Conservation (phyloP, 2,113 vertebrate genomes). For the Heterochromis multidens region DNA sequence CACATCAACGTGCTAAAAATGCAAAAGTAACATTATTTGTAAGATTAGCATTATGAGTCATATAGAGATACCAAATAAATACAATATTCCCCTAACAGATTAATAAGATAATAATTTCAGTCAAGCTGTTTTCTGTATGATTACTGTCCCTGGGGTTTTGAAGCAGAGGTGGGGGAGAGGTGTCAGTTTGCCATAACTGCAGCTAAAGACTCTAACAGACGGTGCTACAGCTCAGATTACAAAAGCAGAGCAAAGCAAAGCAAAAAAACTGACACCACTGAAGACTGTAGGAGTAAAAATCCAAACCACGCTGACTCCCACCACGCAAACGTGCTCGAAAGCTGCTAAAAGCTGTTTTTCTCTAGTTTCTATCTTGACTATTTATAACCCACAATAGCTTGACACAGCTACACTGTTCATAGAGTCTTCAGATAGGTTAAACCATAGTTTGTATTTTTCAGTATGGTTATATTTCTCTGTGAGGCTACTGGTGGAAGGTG, state of each 20-base stretch:
- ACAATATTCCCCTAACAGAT: background rate
- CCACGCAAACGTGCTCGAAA: background rate
- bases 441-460: background rate
- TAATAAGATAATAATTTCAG: background rate
- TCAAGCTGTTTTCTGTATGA: background rate
- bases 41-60: background rate
- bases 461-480: background rate
- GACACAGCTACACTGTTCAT: background rate
- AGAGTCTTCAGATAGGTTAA: background rate
- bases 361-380: background rate
- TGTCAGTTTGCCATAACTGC: background rate
- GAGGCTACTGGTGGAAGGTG: background rate
- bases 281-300: conserved; percentile 1
- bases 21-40: background rate
- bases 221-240: background rate
- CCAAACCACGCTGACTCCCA: background rate
- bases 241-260: background rate
- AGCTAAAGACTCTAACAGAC: background rate
- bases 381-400: background rate
- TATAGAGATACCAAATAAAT: background rate
- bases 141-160: background rate
- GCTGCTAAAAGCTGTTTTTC: background rate
- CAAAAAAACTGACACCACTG: background rate
- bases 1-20: background rate
- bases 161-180: background rate